phyloP scores from a whole-genome alignment of 1,140 invertebrate species.

The Drosophila busckii region DNA sequence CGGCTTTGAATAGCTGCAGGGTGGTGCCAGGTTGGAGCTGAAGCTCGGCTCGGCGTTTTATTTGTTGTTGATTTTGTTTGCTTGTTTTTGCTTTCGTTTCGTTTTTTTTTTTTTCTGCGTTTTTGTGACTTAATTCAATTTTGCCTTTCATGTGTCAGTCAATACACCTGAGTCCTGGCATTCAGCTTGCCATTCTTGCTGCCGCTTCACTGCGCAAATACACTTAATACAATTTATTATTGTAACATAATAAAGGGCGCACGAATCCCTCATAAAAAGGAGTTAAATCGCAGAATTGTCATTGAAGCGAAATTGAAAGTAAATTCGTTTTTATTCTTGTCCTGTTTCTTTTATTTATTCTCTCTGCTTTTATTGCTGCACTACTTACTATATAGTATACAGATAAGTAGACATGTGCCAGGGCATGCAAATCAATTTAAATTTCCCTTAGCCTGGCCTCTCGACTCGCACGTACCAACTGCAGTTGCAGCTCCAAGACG shows the following conservation, averaged over 20 bases:
- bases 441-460: neutral
- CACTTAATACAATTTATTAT: conserved; percentile 59
- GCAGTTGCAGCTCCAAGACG: conserved; percentile 6
- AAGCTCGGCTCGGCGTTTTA: conserved; percentile 12
- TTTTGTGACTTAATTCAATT: conserved; percentile 45
- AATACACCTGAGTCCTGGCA: conserved; percentile 38
- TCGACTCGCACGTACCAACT: conserved; percentile 13
- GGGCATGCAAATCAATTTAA: conserved; percentile 62
- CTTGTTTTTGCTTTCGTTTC: too few species aligned
- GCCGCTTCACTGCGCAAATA: conserved; percentile 19
- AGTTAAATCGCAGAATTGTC: conserved; percentile 56
- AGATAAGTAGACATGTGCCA: too few species aligned
- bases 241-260: conserved; percentile 46
- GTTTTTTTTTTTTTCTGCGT: conserved; percentile 13
- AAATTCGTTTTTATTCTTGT: conserved; percentile 27
- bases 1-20: conserved; percentile 19
- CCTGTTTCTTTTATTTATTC: conserved; percentile 3
- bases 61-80: neutral
- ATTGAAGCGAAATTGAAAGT: conserved; percentile 46
- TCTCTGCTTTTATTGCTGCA: conserved; percentile 9
- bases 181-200: conserved; percentile 1
- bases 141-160: conserved; percentile 24
- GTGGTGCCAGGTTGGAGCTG: neutral
- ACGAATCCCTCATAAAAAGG: conserved; percentile 34
- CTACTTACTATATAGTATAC: too few species aligned